Conservation (phyloP, 2,797 vertebrate species). For the Potorous gilbertii region DNA sequence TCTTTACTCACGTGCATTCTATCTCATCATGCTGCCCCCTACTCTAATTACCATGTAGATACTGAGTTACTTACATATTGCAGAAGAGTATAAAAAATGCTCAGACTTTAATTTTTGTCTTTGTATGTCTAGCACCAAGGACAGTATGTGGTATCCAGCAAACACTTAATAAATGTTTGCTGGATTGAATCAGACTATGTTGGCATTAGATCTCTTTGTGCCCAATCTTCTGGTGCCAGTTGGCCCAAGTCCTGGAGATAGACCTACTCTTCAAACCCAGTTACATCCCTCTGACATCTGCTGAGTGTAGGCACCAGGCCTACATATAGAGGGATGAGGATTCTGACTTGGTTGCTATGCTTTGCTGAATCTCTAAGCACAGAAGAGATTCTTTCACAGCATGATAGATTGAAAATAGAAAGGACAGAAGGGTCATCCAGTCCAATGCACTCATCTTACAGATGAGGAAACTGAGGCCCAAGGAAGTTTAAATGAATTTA, state of each 20-base stretch:
- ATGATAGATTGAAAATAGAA: not conserved
- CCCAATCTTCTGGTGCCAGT: not conserved
- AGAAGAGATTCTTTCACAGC: not conserved
- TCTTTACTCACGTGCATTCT: not conserved
- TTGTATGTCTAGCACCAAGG: not conserved
- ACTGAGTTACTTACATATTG: not conserved
- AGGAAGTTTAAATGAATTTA: too few species aligned
- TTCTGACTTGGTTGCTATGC: not conserved
- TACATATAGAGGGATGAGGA: not conserved
- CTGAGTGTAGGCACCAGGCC: not conserved
- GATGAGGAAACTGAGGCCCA: not conserved
- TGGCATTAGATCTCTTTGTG: not conserved
- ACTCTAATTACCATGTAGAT: not conserved
- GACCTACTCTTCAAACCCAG: not conserved
- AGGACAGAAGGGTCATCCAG: not conserved
- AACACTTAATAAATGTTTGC: not conserved
- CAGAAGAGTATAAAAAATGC: not conserved
- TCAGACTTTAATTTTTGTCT: not conserved
- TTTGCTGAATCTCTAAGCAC: not conserved
- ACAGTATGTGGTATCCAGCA: not conserved
- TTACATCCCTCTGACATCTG: not conserved
- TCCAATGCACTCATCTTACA: not conserved
- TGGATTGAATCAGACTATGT: not conserved
- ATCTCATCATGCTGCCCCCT: not conserved
- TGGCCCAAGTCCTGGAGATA: not conserved